Base-by-base conservation (phyloP, 2,113 vertebrate species). In the Caranx ignobilis region DNA sequence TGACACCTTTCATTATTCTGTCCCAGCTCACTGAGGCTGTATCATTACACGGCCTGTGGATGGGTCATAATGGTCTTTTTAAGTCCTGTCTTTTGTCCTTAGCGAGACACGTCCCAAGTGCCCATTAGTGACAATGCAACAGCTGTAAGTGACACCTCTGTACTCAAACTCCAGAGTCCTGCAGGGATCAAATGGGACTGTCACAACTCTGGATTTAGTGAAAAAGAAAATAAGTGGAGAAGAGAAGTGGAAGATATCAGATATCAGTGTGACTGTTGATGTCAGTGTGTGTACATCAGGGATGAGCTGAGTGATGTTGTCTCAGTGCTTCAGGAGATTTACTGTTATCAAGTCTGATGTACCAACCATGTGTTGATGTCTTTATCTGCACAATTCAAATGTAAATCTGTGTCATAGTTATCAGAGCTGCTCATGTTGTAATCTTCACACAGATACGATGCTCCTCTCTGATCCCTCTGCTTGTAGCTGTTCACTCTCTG, bases 1-100 rank as follows among this genome's bases (percentile, higher is more conserved):
- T 71, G 75, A 89, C 86, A 87, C 86, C 90, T 82, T 75, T 86
- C 70, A 91, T 91, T 88, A 93, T 81, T 87, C 86, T 91, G 90
- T 87, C 87, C 57, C 45, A 48, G 61, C 32, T 52, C 37, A 72
- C 78, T 62, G 70, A 87, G 43, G 61, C 57, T 72, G 76, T 79
- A 39, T 87, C 72, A 92, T 91, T 84, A 90, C 54, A 65, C 41
- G 73, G 68, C 67, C 65, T 87, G 86, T 83, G 85, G 85, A 82
- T 70, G 60, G 3, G 35, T 66, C 75, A 81, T 87, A 87, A 88
- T 88, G 61, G 65, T 43, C 65, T 86, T 72, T 79, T 86, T 50
- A 86, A 70, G 64, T 77, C 73, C 35, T 39, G 37, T 70, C 89
- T 77, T 89, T 89, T 92, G 88, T 92, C 83, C 81, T 72, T 67